phyloP scores from a whole-genome alignment of 2,888 invertebrate genomes.

The Erynnis tages region DNA sequence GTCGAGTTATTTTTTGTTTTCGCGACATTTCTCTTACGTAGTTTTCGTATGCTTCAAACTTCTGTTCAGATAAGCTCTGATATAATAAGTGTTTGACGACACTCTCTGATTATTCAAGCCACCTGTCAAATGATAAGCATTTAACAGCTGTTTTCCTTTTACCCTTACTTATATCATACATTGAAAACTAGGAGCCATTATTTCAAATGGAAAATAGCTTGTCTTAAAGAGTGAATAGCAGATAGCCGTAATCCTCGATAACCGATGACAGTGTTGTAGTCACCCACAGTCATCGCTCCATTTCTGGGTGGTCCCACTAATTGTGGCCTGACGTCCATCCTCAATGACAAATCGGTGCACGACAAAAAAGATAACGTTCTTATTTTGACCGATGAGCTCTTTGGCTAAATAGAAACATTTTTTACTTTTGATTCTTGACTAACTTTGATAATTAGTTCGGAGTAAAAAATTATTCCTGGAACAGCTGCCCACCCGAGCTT shows the following conservation, averaged over 20 bases:
- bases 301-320: constrained; percentile 58
- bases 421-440: constrained; percentile 25
- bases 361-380: constrained; percentile 26
- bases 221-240: constrained; percentile 10
- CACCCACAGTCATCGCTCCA: constrained; percentile 35
- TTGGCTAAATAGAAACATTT: constrained; percentile 24
- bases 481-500: constrained; percentile 2
- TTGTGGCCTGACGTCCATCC: constrained; percentile 48
- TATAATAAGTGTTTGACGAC: background rate
- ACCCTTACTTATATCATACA: no score
- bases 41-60: constrained; percentile 29
- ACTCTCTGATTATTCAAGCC: no score
- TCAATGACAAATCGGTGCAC: constrained; percentile 52
- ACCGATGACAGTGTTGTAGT: constrained; percentile 40
- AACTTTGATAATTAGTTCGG: constrained; percentile 24
- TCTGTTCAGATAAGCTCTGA: background rate
- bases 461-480: constrained; percentile 21
- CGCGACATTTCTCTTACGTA: constrained; percentile 33
- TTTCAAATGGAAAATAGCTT: constrained; percentile 5
- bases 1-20: constrained; percentile 26
- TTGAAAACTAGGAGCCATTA: no score
- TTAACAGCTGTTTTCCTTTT: no score
- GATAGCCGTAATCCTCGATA: constrained; percentile 19
- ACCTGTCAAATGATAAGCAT: no score
- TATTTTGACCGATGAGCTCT: constrained; percentile 25